Evolutionary conservation across 2,888 invertebrate genomes (phyloP).

Genomic region (Calliopum simillimum): DNA sequence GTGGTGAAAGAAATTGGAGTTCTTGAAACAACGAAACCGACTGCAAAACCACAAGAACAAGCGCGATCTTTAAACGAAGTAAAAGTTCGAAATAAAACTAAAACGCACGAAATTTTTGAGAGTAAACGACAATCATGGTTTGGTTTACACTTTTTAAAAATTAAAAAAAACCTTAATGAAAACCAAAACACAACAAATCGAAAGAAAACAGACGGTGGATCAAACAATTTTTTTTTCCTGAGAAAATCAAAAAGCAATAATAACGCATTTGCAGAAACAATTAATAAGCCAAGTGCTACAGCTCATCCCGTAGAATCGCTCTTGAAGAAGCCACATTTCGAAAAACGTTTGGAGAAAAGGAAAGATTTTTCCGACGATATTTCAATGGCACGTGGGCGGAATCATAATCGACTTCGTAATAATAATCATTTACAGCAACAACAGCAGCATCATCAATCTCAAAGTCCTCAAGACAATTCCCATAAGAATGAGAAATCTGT

Average conservation of each 20-base stretch:
- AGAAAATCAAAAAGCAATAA: constrained; percentile 23
- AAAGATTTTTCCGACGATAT: constrained; percentile 62
- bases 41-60: constrained; percentile 36
- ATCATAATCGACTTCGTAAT: constrained; percentile 61
- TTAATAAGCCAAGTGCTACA: not conserved
- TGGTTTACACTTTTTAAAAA: constrained; percentile 34
- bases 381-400: constrained; percentile 67
- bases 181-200: not conserved
- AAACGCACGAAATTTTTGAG: constrained; percentile 39
- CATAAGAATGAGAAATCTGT: constrained; percentile 5
- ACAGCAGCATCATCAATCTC: constrained; percentile 41
- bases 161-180: not conserved
- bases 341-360: constrained; percentile 53
- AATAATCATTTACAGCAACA: constrained; percentile 48
- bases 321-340: constrained; percentile 1
- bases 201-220: not conserved
- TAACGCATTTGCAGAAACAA: constrained; percentile 3
- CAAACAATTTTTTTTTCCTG: constrained; percentile 29
- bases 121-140: constrained; percentile 56
- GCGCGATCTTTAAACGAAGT: constrained; percentile 48
- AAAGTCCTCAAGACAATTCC: constrained; percentile 32
- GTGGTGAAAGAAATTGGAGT: constrained; percentile 14
- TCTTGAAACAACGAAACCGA: not conserved
- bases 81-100: constrained; percentile 46
- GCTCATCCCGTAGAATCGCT: not conserved